Evolutionary conservation across 2,888 invertebrate genomes (phyloP), one percentile per base, ranked within the genome.

Genomic region (Heliconius erato): DNA sequence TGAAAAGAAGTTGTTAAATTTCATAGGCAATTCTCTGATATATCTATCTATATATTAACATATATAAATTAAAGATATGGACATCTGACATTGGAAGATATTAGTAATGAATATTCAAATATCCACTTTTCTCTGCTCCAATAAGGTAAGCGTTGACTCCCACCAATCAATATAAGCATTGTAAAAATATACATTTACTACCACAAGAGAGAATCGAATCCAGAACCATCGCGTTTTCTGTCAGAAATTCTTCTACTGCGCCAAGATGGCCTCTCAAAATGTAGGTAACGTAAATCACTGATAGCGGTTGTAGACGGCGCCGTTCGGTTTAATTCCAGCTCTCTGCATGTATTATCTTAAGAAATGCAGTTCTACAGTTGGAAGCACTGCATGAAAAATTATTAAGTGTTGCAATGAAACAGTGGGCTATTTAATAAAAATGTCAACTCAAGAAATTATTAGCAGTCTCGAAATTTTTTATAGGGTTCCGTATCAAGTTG

Each of bases 241-340:
- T 67, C 12, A 67, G 6, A 67, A n/a, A n/a, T 3, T 67, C 16
- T 7, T 28, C 28, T 16, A 67, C 67, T 28, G 28, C 28, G 16
- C 28, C 67, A 67, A 7, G 7, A 28, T 28, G 16, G 28, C 7
- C 26, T 92, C 90, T 28, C 28, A 65, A 91, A 94, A 94, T 94
- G 91, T 9, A 35, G 9, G 93, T 92, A 92, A 91, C 92, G 93
- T 94, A 94, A 94, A 94, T 94, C 94, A 94, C 88, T 86, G 85
- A 88, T 88, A 89, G 88, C 88, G 91, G 91, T 90, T 89, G 91
- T 89, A 91, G 91, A 89, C 89, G 83, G 83, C 82, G 78, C 90
- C 91, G 84, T 90, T 91, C 88, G 90, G 90, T 91, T 91, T 92
- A 91, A 91, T 91, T 91, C 90, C 90, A 91, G 89, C 89, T 85